A percentile compares a stretch with the other conserved stretches of the same genome.
These are phyloP conservation scores for Macrobrachium rosenbergii DNA, from an alignment of 1,140 invertebrate genomes.

Conservation along the genomic window DNA sequence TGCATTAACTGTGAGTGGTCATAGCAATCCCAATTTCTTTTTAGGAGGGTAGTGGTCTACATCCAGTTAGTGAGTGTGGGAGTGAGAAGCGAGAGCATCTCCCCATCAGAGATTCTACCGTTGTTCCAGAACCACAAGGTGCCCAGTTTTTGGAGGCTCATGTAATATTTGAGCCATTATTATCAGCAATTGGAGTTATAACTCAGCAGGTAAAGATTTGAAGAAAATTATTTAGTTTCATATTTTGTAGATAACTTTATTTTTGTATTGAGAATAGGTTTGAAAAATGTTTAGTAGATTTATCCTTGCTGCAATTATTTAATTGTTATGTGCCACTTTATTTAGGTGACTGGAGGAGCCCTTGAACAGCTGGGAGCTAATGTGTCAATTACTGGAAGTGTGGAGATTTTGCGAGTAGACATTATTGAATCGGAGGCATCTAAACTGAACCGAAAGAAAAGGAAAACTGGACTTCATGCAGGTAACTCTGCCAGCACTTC, in stretches of 20 bases:
- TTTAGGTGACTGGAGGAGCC: conserved; percentile 75
- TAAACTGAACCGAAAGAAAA: conserved; percentile 69
- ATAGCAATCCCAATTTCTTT: background rate
- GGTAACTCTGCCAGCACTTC: conserved; percentile 47
- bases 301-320: background rate
- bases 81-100: conserved; percentile 36
- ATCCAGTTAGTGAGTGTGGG: conserved; percentile 38
- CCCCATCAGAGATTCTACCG: conserved; percentile 17
- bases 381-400: conserved; percentile 86
- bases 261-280: background rate
- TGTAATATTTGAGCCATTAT: conserved; percentile 90
- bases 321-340: background rate
- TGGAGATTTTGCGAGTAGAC: conserved; percentile 91
- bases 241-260: background rate
- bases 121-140: conserved; percentile 54
- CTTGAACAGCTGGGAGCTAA: conserved; percentile 92
- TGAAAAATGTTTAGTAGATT: background rate
- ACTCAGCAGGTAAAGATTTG: conserved; percentile 77
- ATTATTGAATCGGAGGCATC: conserved; percentile 83
- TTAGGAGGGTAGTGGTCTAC: conserved; percentile 24
- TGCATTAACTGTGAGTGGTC: too few relatives aligned
- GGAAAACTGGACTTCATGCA: conserved; percentile 53
- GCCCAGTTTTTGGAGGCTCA: conserved; percentile 88
- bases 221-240: background rate
- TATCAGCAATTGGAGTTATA: conserved; percentile 87